These are phyloP conservation scores for Drosophila lacertosa DNA, from an alignment of 1,140 invertebrate species.

Conservation along the genomic window DNA sequence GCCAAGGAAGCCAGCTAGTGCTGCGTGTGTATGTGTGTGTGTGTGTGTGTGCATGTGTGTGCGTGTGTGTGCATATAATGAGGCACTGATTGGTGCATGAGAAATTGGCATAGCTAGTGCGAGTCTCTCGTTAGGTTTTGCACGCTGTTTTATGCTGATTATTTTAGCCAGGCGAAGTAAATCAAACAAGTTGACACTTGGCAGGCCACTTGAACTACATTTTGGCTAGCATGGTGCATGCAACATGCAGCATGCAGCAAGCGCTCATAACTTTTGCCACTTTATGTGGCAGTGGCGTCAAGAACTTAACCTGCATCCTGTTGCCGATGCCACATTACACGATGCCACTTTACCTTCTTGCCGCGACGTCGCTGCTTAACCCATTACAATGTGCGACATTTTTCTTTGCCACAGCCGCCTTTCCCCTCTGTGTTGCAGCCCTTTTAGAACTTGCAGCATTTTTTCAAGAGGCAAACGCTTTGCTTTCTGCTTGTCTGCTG, in stretches of 20 bases:
- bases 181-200: conserved; percentile 80
- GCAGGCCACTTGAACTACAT: conserved; percentile 49
- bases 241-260: conserved; percentile 11
- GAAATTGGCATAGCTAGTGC: conserved; percentile 55
- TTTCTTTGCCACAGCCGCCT: conserved; percentile 1
- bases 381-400: conserved; percentile 77
- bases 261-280: conserved; percentile 72
- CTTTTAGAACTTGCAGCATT: conserved; percentile 45
- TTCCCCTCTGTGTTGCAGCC: no score
- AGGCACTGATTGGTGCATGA: conserved; percentile 78
- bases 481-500: conserved; percentile 49
- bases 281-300: conserved; percentile 74
- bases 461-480: conserved; percentile 70
- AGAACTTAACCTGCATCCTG: conserved; percentile 80
- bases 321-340: conserved; percentile 63
- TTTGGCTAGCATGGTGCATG: conserved; percentile 19
- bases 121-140: conserved; percentile 21
- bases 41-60: conserved; percentile 22
- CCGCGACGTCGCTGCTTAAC: conserved; percentile 30
- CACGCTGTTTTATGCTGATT: conserved; percentile 47
- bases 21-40: background rate
- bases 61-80: conserved; percentile 79
- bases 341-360: conserved; percentile 25
- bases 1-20: background rate
- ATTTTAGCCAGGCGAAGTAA: conserved; percentile 59